A percentile compares a stretch with the other conserved stretches of the same genome.
These are phyloP conservation scores for Pocota personata DNA, from an alignment of 2,888 invertebrate genomes.

Conservation along the genomic window DNA sequence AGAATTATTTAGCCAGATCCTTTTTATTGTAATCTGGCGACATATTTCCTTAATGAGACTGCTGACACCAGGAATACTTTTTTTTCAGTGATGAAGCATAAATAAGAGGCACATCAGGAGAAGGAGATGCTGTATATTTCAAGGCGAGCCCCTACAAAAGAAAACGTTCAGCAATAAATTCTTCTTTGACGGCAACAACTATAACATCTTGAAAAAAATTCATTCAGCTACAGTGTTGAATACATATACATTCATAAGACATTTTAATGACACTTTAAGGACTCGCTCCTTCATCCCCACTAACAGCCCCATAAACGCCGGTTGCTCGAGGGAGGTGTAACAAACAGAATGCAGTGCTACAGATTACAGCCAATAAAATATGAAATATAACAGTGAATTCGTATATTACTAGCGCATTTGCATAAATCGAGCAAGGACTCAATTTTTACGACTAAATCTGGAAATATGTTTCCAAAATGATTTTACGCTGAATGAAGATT, in stretches of 20 bases:
- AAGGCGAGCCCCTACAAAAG: slow-evolving; percentile 14
- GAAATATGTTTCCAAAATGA: slow-evolving; percentile 43
- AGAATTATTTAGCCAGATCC: slow-evolving; percentile 11
- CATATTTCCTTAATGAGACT: slow-evolving; percentile 65
- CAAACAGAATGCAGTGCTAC: neutral
- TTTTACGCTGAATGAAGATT: neutral
- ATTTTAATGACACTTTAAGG: slow-evolving; percentile 62
- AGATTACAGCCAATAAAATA: slow-evolving; percentile 70
- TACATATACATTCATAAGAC: slow-evolving; percentile 20
- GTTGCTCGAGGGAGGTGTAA: neutral
- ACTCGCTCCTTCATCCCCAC: slow-evolving; percentile 9
- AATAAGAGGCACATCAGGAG: neutral
- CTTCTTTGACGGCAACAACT: slow-evolving; percentile 27
- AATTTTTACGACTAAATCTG: slow-evolving; percentile 51
- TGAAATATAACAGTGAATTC: slow-evolving; percentile 26
- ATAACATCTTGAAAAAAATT: slow-evolving; percentile 15
- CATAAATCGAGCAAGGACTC: slow-evolving; percentile 40
- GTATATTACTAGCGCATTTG: slow-evolving; percentile 36
- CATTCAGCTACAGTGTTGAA: slow-evolving; percentile 52
- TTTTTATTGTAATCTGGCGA: slow-evolving; percentile 62
- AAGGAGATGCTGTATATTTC: neutral
- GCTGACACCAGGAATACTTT: slow-evolving; percentile 13
- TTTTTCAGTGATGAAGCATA: slow-evolving; percentile 20
- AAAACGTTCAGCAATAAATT: slow-evolving; percentile 51
- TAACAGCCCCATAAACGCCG: neutral